Evolutionary conservation across 2,797 vertebrate species (phyloP), one percentile per base, ranked within the genome.

Genomic region (Potorous gilbertii): DNA sequence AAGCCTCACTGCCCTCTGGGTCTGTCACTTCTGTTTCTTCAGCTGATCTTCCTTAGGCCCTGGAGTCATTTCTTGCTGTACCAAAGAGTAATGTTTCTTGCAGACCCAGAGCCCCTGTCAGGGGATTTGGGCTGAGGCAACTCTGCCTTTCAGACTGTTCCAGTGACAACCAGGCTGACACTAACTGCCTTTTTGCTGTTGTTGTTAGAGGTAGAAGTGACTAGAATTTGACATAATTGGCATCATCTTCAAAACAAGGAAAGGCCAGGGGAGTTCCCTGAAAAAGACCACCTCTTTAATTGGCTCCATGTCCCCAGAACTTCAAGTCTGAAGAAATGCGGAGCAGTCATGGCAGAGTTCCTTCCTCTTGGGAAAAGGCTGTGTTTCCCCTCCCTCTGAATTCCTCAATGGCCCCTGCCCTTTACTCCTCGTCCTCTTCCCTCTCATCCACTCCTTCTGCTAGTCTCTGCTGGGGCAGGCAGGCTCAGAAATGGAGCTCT

Each of bases 271-370:
- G 0, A 9, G 27, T 13, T 94, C 90, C 34, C 31, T 87, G 66
- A 74, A 18, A 11, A 54, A 92, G 92, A 46, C 74, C 56, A 46
- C 96, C 52, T 74, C 81, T 90, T 62, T 91, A 10, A 57, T 1
- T 46, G 46, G 5, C 31, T 90, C 12, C 59, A 56, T 57, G n/a
- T 54, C 57, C 55, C 89, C 0, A 12, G 4, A 24, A 21, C n/a
- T 54, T 40, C 40, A 4, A 0, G 0, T 31, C 54, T 6, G 5
- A 4, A 50, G 55, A 55, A 27, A 1, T 12, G 5, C 1, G 46
- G 59, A 29, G 66, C 66, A 74, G n/a, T 40, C 40, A 74, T 24
- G 0, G 40, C 0, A 16, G n/a, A 74, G n/a, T 40, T 40, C 18
- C n/a, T 74, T 74, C 66, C 21, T 18, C 18, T 74, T 21, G 18